phyloP scores from a whole-genome alignment of 2,113 vertebrate genomes.

The Melierax canorus region DNA sequence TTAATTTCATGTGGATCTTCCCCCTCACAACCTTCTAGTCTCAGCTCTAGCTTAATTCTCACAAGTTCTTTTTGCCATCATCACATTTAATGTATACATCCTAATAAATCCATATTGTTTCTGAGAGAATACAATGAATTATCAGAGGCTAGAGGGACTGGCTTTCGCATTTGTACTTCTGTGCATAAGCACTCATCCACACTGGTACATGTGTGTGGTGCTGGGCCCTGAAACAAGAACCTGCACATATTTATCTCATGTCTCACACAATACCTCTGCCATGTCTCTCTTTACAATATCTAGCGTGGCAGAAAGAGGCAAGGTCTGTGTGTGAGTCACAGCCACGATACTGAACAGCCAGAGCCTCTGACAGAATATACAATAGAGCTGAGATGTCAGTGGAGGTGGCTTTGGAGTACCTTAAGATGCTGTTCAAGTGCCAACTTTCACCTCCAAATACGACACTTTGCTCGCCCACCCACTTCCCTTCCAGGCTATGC shows the following conservation, averaged over 20 bases:
- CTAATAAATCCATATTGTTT: background rate
- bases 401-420: conserved; percentile 45
- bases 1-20: background rate
- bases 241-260: background rate
- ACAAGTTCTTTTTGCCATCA: background rate
- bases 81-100: background rate
- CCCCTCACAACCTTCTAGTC: background rate
- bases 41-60: background rate
- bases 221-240: background rate
- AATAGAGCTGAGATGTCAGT: conserved; percentile 23
- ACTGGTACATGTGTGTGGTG: background rate
- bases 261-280: background rate
- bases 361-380: conserved; percentile 18
- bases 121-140: background rate
- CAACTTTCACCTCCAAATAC: conserved; percentile 11
- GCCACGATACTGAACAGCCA: background rate
- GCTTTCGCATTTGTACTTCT: background rate
- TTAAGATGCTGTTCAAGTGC: conserved; percentile 18
- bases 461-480: conserved; percentile 1
- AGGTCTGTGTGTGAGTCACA: conserved; percentile 41
- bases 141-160: background rate
- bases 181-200: too few species aligned
- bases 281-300: background rate
- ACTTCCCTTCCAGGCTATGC: background rate
- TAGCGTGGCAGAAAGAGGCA: background rate